phyloP scores from a whole-genome alignment of 2,797 vertebrate species.

The Smutsia gigantea region DNA sequence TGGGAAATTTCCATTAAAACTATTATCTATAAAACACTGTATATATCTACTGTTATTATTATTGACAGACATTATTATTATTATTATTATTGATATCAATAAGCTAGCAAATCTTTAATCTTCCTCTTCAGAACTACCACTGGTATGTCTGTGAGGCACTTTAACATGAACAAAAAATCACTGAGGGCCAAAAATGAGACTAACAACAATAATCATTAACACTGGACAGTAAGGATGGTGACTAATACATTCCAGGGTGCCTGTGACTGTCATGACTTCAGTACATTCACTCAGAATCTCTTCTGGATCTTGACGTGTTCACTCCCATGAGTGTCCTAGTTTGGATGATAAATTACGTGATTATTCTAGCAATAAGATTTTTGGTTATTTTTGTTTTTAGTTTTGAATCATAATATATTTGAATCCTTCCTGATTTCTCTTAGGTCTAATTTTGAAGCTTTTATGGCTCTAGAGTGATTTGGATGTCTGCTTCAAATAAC shows the following conservation, averaged over 20 bases:
- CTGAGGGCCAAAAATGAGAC: not conserved
- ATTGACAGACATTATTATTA: not conserved
- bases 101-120: not conserved
- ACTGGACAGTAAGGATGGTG: not conserved
- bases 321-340: not conserved
- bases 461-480: not conserved
- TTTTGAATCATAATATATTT: not conserved
- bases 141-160: not conserved
- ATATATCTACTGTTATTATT: not conserved
- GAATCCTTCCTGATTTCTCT: not conserved
- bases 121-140: not conserved
- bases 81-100: not conserved
- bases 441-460: not conserved
- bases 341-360: not conserved
- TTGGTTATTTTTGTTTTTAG: not conserved
- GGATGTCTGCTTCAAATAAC: not conserved
- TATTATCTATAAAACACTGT: not conserved
- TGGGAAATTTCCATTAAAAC: not conserved
- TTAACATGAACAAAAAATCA: not conserved
- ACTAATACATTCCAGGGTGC: rapidly evolving
- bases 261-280: not conserved
- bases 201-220: not conserved
- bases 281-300: not conserved
- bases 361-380: not conserved
- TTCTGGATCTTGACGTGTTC: not conserved